Base-by-base conservation (phyloP, 23 tunicate species). In the Styela clava region DNA sequence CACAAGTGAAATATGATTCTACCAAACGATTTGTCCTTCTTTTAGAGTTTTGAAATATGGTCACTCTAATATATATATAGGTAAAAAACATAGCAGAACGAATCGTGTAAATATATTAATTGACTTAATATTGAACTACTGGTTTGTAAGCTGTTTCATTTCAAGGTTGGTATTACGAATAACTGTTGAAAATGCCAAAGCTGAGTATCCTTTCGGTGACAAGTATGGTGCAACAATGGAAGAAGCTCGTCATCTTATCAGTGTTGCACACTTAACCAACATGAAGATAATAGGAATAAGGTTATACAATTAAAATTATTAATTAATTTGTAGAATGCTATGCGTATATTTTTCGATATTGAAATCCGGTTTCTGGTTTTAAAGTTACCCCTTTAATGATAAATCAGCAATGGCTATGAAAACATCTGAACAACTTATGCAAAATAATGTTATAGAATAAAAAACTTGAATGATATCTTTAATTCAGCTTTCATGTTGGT, bases 401-500 rank as follows among this genome's bases (percentile, higher is more conserved):
- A n/a, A n/a, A n/a, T n/a, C n/a, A n/a, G n/a, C n/a, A n/a, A n/a
- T n/a, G n/a, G n/a, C n/a, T n/a, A n/a, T n/a, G n/a, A n/a, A n/a
- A n/a, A n/a, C n/a, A n/a, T n/a, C n/a, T n/a, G n/a, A n/a, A n/a
- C n/a, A n/a, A n/a, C n/a, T n/a, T n/a, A 56, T 56, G 20, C 63
- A 18, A 20, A 16, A 56, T 56, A 20, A 56, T 56, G 20, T 56
- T 56, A 56, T 18, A 56, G 19, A 56, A 56, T 16, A 56, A 56
- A 56, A 56, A 18, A 16, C 63, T 56, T 56, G 19, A 56, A 18
- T 56, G 18, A 56, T 56, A 56, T 16, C 19, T 16, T 16, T 20
- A 56, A 16, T 64, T 64, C 18, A 64, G 69, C 18, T 64, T 64
- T 16, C 69, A 64, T 27, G 69, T 64, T 64, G 69, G 69, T 7